Base-by-base conservation (phyloP, 2,113 vertebrate species). In the Amblyopsis rosae region DNA sequence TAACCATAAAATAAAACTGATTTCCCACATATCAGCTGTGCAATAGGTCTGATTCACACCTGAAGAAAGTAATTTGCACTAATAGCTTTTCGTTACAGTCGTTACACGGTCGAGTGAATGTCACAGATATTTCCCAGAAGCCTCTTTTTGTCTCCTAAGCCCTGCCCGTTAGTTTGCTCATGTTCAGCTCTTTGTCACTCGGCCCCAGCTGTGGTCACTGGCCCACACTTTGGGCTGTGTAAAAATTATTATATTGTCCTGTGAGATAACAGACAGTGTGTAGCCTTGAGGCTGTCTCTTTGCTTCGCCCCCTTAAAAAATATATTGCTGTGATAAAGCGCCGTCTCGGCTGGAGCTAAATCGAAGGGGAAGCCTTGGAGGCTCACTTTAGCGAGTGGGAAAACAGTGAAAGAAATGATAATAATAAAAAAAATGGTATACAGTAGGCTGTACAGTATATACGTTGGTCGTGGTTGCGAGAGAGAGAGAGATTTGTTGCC, bases 241-340 rank as follows among this genome's bases (percentile, higher is more conserved):
- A 82, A 87, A 91, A 11, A 88, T 91, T 63, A 89, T 90, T 76
- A 86, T 82, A 81, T 86, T 86, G 84, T 85, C 84, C 76, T 64
- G 55, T 80, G 75, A 90, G 86, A 88, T 90, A 90, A 82, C 86
- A 86, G 86, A 84, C 84, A 82, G 76, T 67, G 56, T 85, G 86
- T 87, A 86, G 86, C 90, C 91, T 92, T 79, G 77, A 86, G 91
- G 90, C 85, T 64, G 50, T 82, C 80, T 86, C 80, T 75, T 62
- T 61, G 77, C 84, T 80, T 86, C 80, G 68, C 82, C 88, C 87
- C 84, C 74, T 89, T 87, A 85, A 89, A 88, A 88, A 83, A 82
- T 82, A 92, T 85, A 84, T 87, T 75, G 75, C 82, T 76, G 72
- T 80, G 80, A 89, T 89, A 87, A 84, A 86, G 77, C 65, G 68